Evolutionary conservation across 2,888 invertebrate genomes (phyloP), one percentile per base, ranked within the genome.

Genomic region (Axea sp.): DNA sequence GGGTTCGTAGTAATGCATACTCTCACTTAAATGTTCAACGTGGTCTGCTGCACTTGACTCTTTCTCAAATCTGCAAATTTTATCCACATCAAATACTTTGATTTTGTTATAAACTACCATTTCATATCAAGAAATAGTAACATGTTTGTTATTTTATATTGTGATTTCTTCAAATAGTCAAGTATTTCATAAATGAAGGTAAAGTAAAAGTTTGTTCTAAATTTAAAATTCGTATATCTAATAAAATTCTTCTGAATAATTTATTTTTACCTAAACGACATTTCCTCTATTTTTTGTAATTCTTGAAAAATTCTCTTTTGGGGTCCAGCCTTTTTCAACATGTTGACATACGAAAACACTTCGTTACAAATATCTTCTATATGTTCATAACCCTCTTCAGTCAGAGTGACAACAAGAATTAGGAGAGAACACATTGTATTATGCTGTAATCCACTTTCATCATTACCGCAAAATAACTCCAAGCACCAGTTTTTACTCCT

Each of bases 1-100:
- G 0, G 95, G 92, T 0, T 94, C 92, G 87, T 92, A 96, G 81
- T 92, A 90, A 77, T 95, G 95, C 93, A 96, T 95, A 79, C 92
- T 92, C 81, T 94, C 92, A 1, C 92, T 91, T 5, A 96, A 80
- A 22, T 90, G 90, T 87, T 95, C 94, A 0, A 96, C 96, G 82
- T 94, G 93, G 49, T 95, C 94, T 0, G 91, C 89, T 0, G 96
- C 92, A 31, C 91, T 90, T 0, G 90, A 90, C 82, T 95, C 95
- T 39, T 93, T 91, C 33, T 91, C 89, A 84, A 93, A 95, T 30
- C 92, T 91, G 12, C 19, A 35, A 24, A 15, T 5, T 19, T 19
- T 35, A 19, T n/a, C n/a, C n/a, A n/a, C n/a, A n/a, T n/a, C n/a
- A n/a, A n/a, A n/a, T n/a, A n/a, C n/a, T n/a, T n/a, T n/a, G n/a